These are phyloP conservation scores for Belgica antarctica DNA, from an alignment of 2,888 invertebrate species.

Conservation along the genomic window DNA sequence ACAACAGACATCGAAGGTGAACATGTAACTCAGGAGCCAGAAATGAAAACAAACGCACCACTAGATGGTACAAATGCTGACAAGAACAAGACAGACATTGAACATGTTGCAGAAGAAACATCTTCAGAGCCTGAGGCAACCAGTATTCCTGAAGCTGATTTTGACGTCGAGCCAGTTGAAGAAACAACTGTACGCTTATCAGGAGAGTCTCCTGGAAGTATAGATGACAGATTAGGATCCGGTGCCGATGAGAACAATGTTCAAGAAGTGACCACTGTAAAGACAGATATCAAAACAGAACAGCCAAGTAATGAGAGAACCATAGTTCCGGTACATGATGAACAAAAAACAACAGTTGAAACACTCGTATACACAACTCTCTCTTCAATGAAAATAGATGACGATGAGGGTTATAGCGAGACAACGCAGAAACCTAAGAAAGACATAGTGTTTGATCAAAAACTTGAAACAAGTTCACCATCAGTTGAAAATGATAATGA, in stretches of 20 bases:
- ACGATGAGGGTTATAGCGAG: no score
- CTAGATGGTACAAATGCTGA: constrained; percentile 41
- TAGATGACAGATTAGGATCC: constrained; percentile 18
- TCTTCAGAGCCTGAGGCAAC: neutral
- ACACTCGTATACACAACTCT: no score
- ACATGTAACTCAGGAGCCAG: constrained; percentile 12
- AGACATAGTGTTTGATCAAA: no score
- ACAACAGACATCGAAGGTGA: neutral
- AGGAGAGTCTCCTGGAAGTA: neutral
- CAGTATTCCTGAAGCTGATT: neutral
- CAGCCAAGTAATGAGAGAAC: neutral
- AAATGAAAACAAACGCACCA: constrained; percentile 1
- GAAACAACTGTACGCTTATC: neutral
- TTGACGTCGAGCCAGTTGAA: neutral
- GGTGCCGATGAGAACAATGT: no score
- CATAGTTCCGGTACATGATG: no score
- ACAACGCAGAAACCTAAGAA: no score
- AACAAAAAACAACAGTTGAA: no score
- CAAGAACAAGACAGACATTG: constrained; percentile 44
- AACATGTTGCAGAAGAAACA: constrained; percentile 32
- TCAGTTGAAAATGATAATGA: no score
- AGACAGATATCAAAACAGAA: neutral
- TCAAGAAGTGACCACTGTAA: constrained; percentile 11
- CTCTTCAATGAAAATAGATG: no score
- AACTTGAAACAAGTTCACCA: no score